Percentiles rank a stretch among this genome's conserved stretches.
Conservation (phyloP, 2,888 invertebrate genomes). For the Drosophila parthenogenetica region DNA sequence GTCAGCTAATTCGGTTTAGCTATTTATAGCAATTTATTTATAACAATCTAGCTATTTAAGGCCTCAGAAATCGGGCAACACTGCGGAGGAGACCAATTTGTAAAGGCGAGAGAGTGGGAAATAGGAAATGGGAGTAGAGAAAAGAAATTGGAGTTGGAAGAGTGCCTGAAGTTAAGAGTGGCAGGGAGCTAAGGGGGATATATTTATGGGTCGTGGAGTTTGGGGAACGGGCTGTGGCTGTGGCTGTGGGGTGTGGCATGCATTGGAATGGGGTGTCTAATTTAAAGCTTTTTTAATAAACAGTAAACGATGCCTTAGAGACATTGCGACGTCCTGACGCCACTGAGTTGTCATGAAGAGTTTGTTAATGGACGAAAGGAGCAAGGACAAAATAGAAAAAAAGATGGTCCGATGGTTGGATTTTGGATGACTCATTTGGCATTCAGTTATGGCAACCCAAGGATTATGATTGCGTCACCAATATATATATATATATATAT, state of each 20-base stretch:
- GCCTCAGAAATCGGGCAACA: not conserved
- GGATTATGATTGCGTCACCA: constrained; percentile 72
- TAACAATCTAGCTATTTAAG: not conserved
- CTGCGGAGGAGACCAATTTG: not conserved
- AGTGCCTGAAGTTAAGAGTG: not conserved
- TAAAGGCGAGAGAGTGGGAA: not conserved
- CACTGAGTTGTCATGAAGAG: constrained; percentile 62
- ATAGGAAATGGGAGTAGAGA: too few species aligned
- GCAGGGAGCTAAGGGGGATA: not conserved
- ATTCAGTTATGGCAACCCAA: constrained; percentile 55
- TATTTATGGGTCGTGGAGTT: not conserved
- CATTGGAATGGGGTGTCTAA: constrained; percentile 34
- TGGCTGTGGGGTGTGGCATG: not conserved
- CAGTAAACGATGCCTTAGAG: constrained; percentile 51
- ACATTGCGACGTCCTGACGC: constrained; percentile 53
- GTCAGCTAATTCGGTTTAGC: too few species aligned
- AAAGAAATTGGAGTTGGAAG: not conserved
- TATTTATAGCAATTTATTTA: not conserved
- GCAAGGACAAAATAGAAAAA: constrained; percentile 50
- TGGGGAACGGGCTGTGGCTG: not conserved
- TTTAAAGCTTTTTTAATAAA: constrained; percentile 59
- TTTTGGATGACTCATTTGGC: constrained; percentile 68
- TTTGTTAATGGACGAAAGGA: constrained; percentile 58
- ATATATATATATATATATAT: constrained; percentile 5
- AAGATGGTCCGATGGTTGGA: constrained; percentile 67